phyloP scores from a whole-genome alignment of 2,888 invertebrate genomes.

The Drosophila falleni region DNA sequence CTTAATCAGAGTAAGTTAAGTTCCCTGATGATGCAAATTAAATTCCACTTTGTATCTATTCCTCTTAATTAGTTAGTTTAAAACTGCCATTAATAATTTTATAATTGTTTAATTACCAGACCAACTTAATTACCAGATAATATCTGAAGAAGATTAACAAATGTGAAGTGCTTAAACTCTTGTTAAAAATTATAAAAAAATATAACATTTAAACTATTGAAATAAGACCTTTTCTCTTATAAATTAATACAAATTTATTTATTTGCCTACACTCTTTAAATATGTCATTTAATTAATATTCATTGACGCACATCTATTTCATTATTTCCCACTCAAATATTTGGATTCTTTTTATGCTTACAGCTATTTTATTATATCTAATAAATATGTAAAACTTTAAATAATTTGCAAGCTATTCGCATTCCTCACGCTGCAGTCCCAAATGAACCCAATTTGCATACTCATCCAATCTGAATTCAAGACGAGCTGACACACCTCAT shows the following conservation, averaged over 20 bases:
- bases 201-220: background rate
- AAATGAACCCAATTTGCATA: conserved; percentile 54
- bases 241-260: background rate
- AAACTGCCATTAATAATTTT: background rate
- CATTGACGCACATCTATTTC: background rate
- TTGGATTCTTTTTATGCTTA: background rate
- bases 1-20: too few relatives aligned
- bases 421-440: background rate
- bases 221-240: background rate
- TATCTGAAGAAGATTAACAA: too few relatives aligned
- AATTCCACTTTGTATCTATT: conserved; percentile 10
- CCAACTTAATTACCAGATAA: too few relatives aligned
- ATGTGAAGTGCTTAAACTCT: too few relatives aligned
- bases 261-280: background rate
- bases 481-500: conserved; percentile 45
- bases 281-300: too few relatives aligned
- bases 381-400: conserved; percentile 16
- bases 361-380: background rate
- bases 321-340: conserved; percentile 18
- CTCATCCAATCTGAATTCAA: conserved; percentile 43
- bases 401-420: conserved; percentile 19
- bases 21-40: background rate
- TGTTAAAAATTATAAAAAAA: too few relatives aligned
- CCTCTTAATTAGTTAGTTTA: background rate
- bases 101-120: background rate